Evolutionary conservation across 2,888 invertebrate species (phyloP).

Genomic region (Lissonota sp.): DNA sequence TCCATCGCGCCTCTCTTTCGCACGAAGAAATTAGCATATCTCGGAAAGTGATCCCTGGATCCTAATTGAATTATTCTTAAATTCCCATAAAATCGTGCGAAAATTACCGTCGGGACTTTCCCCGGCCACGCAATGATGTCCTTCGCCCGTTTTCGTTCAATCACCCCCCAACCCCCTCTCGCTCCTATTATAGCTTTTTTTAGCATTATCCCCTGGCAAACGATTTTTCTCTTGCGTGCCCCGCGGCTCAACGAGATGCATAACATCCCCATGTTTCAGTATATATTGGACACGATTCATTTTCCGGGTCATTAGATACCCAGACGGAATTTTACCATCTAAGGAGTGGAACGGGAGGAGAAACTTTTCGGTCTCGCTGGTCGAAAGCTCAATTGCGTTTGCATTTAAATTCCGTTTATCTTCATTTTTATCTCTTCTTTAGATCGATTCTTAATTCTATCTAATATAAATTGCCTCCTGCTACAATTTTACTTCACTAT

Average conservation of each 20-base stretch:
- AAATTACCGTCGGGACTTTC: constrained; percentile 78
- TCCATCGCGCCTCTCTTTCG: constrained; percentile 30
- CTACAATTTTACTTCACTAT: too few species aligned
- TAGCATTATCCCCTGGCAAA: constrained; percentile 14
- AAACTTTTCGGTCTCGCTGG: not conserved
- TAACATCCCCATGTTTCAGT: constrained; percentile 49
- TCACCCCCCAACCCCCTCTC: constrained; percentile 21
- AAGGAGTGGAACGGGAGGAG: not conserved
- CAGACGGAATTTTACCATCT: constrained; percentile 50
- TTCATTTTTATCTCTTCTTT: too few species aligned
- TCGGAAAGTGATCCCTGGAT: constrained; percentile 81
- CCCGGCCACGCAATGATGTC: constrained; percentile 44
- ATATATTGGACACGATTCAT: constrained; percentile 81
- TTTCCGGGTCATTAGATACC: constrained; percentile 81
- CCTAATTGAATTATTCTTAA: constrained; percentile 84
- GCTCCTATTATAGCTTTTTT: constrained; percentile 43
- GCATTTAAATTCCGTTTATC: too few species aligned
- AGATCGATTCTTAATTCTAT: too few species aligned
- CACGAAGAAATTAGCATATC: constrained; percentile 82
- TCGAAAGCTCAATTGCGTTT: not conserved
- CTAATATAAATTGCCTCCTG: too few species aligned
- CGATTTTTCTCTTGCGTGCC: constrained; percentile 40
- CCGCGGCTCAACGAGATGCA: constrained; percentile 48
- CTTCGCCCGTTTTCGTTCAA: constrained; percentile 46
- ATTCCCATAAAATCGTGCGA: constrained; percentile 84